Evolutionary conservation across 2,113 vertebrate genomes (phyloP), one percentile per base, ranked within the genome.

Genomic region (Cephalopholis sonnerati): DNA sequence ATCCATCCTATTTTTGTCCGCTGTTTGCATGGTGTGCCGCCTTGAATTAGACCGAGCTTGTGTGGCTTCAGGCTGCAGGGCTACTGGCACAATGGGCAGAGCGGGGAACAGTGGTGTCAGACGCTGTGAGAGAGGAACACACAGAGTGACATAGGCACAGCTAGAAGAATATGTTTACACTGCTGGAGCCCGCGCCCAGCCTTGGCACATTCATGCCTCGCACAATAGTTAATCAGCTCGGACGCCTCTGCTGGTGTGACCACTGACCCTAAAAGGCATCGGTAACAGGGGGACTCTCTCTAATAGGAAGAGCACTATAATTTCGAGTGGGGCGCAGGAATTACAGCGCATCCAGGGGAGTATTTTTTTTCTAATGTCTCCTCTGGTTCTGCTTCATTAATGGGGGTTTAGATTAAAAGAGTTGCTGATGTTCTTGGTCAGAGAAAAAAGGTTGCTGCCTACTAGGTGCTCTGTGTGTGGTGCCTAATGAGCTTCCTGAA

Each of bases 401-500:
- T 84, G 74, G 74, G 53, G 85, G 74, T 88, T 93, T 87, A 89
- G 87, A 92, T 89, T 87, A 87, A 92, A 93, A 88, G 75, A 91
- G 88, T 64, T 91, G 91, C 93, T 91, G 86, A 89, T 91, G 85
- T 86, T 90, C 84, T 89, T 75, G 59, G 89, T 90, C 87, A 53
- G 61, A 79, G 80, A 88, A 76, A 82, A 79, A 66, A 71, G 78
- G 86, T 79, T 81, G 77, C 85, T 87, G 84, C 87, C 84, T 76
- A 74, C 84, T 74, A 87, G 82, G 83, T 87, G 87, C 89, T 84
- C 86, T 65, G 67, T 83, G 84, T 93, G 87, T 90, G 87, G 77
- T 70, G 78, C 81, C 83, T 96, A 95, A 95, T 94, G 93, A 95
- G 91, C 86, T 89, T 83, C 77, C 77, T 88, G 77, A 87, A 83